These are phyloP conservation scores for Ditylenchus weischeri DNA, from an alignment of 2,888 invertebrate genomes.

Conservation along the genomic window DNA sequence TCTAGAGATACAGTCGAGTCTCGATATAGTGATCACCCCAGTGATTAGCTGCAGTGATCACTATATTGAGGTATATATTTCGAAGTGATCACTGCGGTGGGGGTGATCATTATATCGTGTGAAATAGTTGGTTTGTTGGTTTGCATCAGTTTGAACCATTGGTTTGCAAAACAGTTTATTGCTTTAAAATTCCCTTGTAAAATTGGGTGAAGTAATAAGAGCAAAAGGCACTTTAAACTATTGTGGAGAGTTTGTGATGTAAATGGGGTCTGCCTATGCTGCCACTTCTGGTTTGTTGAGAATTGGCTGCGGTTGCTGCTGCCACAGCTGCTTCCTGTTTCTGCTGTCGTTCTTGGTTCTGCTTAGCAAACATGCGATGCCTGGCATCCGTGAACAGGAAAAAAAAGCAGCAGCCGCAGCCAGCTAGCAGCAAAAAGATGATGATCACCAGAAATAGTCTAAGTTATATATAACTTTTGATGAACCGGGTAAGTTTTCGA, in stretches of 20 bases:
- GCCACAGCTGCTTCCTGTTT: conserved; percentile 13
- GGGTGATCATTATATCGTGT: too few species aligned
- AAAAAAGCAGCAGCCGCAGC: conserved; percentile 31
- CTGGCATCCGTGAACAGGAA: conserved; percentile 29
- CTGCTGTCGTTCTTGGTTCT: conserved; percentile 13
- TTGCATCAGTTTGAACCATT: too few species aligned
- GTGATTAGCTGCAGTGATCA: too few species aligned
- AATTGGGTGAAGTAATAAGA: too few species aligned
- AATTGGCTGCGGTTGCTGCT: neutral
- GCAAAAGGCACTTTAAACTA: neutral
- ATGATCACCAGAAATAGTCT: conserved; percentile 32
- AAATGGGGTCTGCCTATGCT: neutral
- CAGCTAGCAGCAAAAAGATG: conserved; percentile 27
- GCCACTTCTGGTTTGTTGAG: neutral
- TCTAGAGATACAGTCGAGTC: too few species aligned
- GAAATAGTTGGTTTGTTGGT: too few species aligned
- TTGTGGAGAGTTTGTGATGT: conserved; percentile 9
- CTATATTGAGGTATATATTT: too few species aligned
- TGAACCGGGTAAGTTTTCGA: too few species aligned
- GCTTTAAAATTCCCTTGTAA: too few species aligned
- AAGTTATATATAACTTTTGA: neutral
- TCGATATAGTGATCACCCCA: too few species aligned
- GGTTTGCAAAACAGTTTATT: too few species aligned
- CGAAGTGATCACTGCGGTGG: too few species aligned
- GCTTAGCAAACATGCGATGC: conserved; percentile 20